Evolutionary conservation across 2,888 invertebrate genomes (phyloP).

Genomic region (Aricia artaxerxes): DNA sequence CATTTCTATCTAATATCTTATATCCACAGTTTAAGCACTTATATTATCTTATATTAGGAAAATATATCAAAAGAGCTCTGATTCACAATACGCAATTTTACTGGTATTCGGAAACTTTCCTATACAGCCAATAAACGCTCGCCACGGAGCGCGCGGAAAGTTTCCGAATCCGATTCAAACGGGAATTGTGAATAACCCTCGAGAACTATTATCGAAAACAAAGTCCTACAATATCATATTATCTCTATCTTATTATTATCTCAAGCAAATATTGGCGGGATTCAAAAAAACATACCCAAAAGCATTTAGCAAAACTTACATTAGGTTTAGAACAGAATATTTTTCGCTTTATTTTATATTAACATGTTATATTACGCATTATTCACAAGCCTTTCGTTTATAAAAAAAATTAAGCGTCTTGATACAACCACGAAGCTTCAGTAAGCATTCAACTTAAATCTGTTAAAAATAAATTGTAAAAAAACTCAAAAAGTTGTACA

Average conservation of each 20-base stretch:
- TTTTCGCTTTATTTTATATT: conserved; percentile 43
- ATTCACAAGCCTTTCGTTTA: conserved; percentile 65
- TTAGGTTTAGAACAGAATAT: conserved; percentile 35
- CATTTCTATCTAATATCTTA: conserved; percentile 51
- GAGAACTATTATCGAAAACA: conserved; percentile 20
- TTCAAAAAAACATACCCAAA: conserved; percentile 37
- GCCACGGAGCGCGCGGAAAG: background rate
- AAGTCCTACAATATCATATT: conserved; percentile 18
- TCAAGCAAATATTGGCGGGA: conserved; percentile 26
- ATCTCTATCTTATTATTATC: conserved; percentile 21
- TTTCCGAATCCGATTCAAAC: background rate
- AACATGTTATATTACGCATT: conserved; percentile 53
- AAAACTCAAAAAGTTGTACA: conserved; percentile 4
- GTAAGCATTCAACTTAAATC: conserved; percentile 31
- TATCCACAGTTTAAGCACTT: conserved; percentile 58
- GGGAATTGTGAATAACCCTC: background rate
- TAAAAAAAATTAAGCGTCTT: conserved; percentile 38
- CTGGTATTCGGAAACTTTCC: background rate
- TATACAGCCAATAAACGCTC: background rate
- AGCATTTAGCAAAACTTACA: conserved; percentile 42
- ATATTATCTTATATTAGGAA: conserved; percentile 40
- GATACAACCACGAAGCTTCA: conserved; percentile 40
- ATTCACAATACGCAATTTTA: background rate
- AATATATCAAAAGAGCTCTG: conserved; percentile 31
- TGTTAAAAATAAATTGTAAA: conserved; percentile 30